These are phyloP conservation scores for Tragelaphus imberbis DNA, from an alignment of 2,113 vertebrate species.

Conservation along the genomic window DNA sequence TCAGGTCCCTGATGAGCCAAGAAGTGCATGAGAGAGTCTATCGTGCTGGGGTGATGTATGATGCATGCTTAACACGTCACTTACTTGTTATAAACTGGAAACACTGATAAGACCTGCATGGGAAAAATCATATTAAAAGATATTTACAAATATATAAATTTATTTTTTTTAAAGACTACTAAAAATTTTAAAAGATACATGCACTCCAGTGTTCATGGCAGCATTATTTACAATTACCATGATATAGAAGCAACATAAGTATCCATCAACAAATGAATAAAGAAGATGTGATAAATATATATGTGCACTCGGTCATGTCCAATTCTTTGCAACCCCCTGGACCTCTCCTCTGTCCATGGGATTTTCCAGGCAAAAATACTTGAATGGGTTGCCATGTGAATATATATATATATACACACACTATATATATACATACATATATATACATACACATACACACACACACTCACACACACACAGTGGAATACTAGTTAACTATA, in stretches of 20 bases:
- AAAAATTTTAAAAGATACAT: neutral
- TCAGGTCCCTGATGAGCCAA: neutral
- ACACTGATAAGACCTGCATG: conserved; percentile 76
- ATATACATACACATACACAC: rapidly evolving
- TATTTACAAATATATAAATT: neutral
- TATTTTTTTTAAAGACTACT: neutral
- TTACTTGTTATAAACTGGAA: conserved; percentile 81
- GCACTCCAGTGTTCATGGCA: neutral
- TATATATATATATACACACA: rapidly evolving
- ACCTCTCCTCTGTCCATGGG: neutral
- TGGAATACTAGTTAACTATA: neutral
- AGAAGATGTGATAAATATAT: neutral
- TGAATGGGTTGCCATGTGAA: neutral
- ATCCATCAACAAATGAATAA: neutral
- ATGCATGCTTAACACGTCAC: conserved; percentile 36
- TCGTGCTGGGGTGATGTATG: neutral
- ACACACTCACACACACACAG: neutral
- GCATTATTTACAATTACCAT: neutral
- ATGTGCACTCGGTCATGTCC: rapidly evolving
- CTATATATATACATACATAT: no score
- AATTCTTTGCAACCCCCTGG: neutral
- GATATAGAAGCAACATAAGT: neutral
- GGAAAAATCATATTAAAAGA: neutral
- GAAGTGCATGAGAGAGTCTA: neutral
- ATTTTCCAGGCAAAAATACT: neutral